phyloP scores from a whole-genome alignment of 2,888 invertebrate genomes.

The Eupithecia dodoneata region DNA sequence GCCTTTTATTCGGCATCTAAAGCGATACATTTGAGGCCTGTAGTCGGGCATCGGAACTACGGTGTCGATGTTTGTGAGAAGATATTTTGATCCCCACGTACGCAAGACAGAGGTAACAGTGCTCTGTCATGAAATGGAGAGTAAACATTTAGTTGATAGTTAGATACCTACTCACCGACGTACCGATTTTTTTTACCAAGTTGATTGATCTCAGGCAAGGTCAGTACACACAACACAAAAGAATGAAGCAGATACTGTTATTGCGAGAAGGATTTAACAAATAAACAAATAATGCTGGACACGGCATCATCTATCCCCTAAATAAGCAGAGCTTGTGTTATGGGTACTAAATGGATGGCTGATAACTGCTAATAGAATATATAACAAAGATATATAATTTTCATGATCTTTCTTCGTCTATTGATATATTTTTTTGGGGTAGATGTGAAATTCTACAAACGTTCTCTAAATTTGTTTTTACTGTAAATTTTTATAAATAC shows the following conservation, averaged over 20 bases:
- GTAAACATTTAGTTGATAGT: neutral
- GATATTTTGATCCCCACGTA: neutral
- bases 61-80: neutral
- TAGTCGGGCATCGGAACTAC: neutral
- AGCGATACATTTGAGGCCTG: neutral
- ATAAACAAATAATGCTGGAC: too few species aligned
- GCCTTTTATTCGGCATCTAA: conserved; percentile 63
- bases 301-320: too few species aligned
- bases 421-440: too few species aligned
- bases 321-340: too few species aligned
- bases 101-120: neutral
- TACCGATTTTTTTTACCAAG: neutral
- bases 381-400: too few species aligned
- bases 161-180: neutral
- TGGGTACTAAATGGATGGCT: too few species aligned
- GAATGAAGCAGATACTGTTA: neutral
- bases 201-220: conserved; percentile 9
- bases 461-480: too few species aligned
- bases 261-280: neutral
- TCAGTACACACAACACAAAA: neutral
- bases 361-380: too few species aligned
- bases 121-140: neutral
- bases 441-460: too few species aligned
- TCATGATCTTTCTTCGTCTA: too few species aligned
- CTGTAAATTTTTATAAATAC: too few species aligned